Evolutionary conservation across 2,797 vertebrate species (phyloP), one percentile per base, ranked within the genome.

Genomic region (Thamnophis elegans): DNA sequence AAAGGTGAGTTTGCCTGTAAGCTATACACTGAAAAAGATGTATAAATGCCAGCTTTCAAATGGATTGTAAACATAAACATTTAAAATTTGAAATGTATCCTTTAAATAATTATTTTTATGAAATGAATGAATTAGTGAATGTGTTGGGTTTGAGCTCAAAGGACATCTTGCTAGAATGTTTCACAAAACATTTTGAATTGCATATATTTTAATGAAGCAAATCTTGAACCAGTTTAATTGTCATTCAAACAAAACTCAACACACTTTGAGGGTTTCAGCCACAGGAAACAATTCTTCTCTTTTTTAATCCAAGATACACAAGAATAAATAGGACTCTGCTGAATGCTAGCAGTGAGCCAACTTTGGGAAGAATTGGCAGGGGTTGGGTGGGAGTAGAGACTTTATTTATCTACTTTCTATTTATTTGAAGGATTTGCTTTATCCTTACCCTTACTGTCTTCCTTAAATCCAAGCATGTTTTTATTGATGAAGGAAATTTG

Each of bases 1-100:
- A 99, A 96, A 98, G 99, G 99, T 99, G 97, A 94, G 97, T 90
- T 20, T 51, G 13, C 5, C 25, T 3, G 5, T 47, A 26, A 82
- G 20, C 22, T 82, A 25, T 47, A 47, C 78, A 54, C 56, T 47
- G 51, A 78, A 47, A 60, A 18, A 55, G 60, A 85, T 42, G 36
- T 78, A 78, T 78, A 82, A 47, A 82, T 25, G 9, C 20, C 20
- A 47, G 20, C 10, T 47, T 47, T 13, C 78, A 47, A 47, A 4
- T 82, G 42, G 42, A 82, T 82, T 82, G 11, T 82, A 47, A 82
- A 82, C 10, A 25, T 42, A 78, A 68, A 16, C n/a, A 42, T 42
- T 78, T 78, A 78, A 78, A 42, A 22, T 25, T 47, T 47, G 20
- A 82, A 47, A 82, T 82, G 36, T 47, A 47, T 82, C 36, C 20